Percentiles rank a stretch among this genome's conserved stretches.
These are phyloP conservation scores for Watsonalla cultraria DNA, from an alignment of 2,888 invertebrate species.

Conservation along the genomic window DNA sequence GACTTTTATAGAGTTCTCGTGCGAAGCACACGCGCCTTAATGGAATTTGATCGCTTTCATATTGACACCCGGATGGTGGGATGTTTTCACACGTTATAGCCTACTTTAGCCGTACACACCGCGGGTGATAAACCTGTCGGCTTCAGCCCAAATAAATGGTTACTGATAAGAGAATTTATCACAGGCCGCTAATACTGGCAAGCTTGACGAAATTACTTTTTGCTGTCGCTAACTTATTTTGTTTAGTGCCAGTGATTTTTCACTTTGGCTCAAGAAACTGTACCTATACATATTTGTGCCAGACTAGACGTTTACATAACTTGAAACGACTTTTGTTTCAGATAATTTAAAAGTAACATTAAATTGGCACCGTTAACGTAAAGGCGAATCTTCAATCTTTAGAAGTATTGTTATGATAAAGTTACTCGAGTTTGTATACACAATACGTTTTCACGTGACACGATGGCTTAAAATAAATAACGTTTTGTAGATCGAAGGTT, in stretches of 20 bases:
- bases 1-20: slow-evolving; percentile 31
- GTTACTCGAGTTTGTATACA: too few species aligned
- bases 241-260: neutral
- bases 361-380: too few species aligned
- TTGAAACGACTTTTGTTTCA: too few species aligned
- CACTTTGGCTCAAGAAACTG: neutral
- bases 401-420: too few species aligned
- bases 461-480: neutral
- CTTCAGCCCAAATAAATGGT: slow-evolving; percentile 4
- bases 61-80: slow-evolving; percentile 30
- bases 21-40: slow-evolving; percentile 27
- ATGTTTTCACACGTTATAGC: slow-evolving; percentile 37
- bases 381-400: too few species aligned
- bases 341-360: too few species aligned
- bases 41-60: slow-evolving; percentile 47
- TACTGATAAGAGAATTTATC: slow-evolving; percentile 2
- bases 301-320: too few species aligned
- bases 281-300: neutral
- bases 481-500: neutral
- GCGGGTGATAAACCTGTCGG: slow-evolving; percentile 18
- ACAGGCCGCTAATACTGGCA: neutral
- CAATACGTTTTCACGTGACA: neutral
- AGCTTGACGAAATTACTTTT: neutral
- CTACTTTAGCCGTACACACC: slow-evolving; percentile 11
- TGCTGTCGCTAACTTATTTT: neutral